Conservation (phyloP, 2,797 vertebrate species). For the Bufotes viridis region DNA sequence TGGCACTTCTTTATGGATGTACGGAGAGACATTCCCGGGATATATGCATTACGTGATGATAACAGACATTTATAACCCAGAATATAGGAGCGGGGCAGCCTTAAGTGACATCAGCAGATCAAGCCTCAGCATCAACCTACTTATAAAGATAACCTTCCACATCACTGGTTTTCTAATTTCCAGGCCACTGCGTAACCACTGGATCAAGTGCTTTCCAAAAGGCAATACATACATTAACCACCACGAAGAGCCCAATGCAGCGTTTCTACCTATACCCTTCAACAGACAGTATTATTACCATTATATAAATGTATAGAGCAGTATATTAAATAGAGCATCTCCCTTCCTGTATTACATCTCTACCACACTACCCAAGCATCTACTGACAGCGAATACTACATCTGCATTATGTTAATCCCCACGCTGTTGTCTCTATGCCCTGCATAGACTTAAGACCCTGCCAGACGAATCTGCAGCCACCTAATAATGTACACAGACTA, state of each 20-base stretch:
- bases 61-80: conserved; percentile 79
- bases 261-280: not conserved
- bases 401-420: conserved; percentile 54
- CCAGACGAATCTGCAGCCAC: conserved; percentile 11
- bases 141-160: conserved; percentile 72
- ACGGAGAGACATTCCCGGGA: conserved; percentile 71
- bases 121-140: conserved; percentile 74
- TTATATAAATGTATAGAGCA: not conserved
- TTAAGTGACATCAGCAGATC: conserved; percentile 80
- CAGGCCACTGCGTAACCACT: conserved; percentile 60
- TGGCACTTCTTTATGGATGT: conserved; percentile 75
- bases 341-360: not conserved
- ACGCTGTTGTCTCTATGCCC: conserved; percentile 4
- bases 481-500: conserved; percentile 13
- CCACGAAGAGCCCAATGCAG: conserved; percentile 11
- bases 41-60: conserved; percentile 74
- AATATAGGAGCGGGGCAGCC: conserved; percentile 75
- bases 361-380: not conserved
- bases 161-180: conserved; percentile 66
- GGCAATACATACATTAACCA: conserved; percentile 5
- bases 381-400: conserved; percentile 15
- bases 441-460: conserved; percentile 27
- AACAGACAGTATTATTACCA: too few species aligned
- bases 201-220: conserved; percentile 45
- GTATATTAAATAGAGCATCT: not conserved